Conservation (phyloP, 2,113 vertebrate species). For the Camarhynchus parvulus region DNA sequence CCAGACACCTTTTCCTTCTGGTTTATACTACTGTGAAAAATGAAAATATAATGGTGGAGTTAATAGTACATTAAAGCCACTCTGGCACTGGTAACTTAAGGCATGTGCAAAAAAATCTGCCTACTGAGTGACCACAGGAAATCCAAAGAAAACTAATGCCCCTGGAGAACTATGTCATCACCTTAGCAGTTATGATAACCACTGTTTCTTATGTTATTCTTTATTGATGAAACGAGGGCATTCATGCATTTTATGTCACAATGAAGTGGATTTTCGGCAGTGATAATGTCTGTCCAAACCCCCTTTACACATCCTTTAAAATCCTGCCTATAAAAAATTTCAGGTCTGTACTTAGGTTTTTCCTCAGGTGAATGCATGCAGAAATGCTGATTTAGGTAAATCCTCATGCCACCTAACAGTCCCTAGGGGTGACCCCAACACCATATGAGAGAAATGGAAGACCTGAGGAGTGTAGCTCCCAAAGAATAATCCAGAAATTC, state of each 20-base stretch:
- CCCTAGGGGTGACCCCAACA: too few species aligned
- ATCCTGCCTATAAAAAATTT: background rate
- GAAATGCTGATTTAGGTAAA: background rate
- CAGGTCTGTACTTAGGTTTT: background rate
- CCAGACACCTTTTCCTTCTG: conserved; percentile 59
- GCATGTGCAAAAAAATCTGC: background rate
- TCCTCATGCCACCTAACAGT: too few species aligned
- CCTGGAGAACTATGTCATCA: background rate
- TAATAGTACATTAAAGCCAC: background rate
- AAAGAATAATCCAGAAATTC: background rate
- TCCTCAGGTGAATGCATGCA: background rate
- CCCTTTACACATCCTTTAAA: background rate
- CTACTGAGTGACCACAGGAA: background rate
- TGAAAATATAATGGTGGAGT: background rate
- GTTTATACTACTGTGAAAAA: conserved; percentile 47
- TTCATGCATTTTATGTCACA: background rate
- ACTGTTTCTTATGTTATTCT: background rate
- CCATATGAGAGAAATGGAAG: rapidly evolving
- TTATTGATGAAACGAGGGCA: background rate
- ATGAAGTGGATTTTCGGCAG: background rate
- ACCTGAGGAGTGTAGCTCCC: background rate
- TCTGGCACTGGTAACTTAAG: background rate
- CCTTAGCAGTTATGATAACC: background rate
- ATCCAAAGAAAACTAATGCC: background rate
- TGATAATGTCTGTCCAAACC: background rate